Evolutionary conservation across 2,888 invertebrate species (phyloP).

Genomic region (Hybos culiciformis): DNA sequence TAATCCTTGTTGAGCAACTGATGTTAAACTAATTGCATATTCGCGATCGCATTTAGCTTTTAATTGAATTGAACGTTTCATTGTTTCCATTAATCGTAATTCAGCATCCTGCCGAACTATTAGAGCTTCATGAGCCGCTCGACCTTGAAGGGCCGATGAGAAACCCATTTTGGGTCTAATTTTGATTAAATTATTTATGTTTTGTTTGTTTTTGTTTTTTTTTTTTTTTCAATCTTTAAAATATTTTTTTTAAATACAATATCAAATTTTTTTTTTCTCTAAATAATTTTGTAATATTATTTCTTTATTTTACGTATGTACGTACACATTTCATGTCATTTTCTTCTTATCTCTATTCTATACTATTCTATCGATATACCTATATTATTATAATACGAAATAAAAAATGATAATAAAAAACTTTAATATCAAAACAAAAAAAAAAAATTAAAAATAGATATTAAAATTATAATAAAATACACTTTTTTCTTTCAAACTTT

Average conservation of each 20-base stretch:
- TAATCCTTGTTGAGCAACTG: conserved; percentile 68
- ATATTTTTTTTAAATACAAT: background rate
- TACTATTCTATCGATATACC: too few relatives aligned
- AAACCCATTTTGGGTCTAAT: conserved; percentile 59
- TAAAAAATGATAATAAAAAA: too few relatives aligned
- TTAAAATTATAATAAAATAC: too few relatives aligned
- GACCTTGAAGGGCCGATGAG: conserved; percentile 73
- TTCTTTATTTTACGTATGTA: background rate
- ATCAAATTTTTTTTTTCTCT: background rate
- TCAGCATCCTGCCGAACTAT: conserved; percentile 85
- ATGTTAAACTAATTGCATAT: conserved; percentile 69
- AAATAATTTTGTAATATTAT: background rate
- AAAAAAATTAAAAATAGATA: too few relatives aligned
- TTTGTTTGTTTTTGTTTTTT: background rate
- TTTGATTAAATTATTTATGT: background rate
- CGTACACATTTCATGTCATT: too few relatives aligned
- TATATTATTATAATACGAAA: too few relatives aligned
- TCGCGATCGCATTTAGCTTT: conserved; percentile 88
- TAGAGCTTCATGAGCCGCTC: conserved; percentile 81
- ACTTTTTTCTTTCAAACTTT: too few relatives aligned
- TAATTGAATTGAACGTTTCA: conserved; percentile 72
- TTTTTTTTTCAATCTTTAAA: background rate
- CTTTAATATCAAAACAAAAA: too few relatives aligned
- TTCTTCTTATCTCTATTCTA: too few relatives aligned
- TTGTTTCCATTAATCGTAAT: conserved; percentile 78